Conservation (phyloP, 2,113 vertebrate species). For the Oncorhynchus tshawytscha region DNA sequence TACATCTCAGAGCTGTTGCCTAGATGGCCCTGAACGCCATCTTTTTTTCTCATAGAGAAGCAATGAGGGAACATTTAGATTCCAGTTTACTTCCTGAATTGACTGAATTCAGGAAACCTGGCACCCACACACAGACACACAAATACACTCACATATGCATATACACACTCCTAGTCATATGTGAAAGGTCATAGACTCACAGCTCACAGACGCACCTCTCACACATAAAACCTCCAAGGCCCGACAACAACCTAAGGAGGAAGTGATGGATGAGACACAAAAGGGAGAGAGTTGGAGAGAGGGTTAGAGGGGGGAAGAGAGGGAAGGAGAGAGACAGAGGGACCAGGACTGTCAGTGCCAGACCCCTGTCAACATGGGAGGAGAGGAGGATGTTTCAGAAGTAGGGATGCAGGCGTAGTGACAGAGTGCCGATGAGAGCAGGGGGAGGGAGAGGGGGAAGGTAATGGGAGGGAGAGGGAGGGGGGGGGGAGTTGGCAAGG, state of each 20-base stretch:
- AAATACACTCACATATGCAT: no score
- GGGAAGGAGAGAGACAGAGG: neutral
- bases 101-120: no score
- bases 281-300: neutral
- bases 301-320: neutral
- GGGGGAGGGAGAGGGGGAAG: neutral
- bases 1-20: no score
- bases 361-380: neutral
- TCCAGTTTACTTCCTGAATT: no score
- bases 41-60: no score
- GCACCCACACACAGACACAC: neutral
- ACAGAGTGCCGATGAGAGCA: slow-evolving; percentile 28
- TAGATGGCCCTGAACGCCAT: no score
- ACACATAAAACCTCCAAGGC: neutral
- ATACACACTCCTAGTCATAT: no score
- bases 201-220: neutral
- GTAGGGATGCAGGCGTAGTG: slow-evolving; percentile 14
- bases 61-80: no score
- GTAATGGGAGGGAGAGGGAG: neutral
- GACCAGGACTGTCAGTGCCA: neutral
- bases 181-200: slow-evolving; percentile 10
- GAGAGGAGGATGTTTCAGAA: slow-evolving; percentile 15
- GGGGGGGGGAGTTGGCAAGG: neutral
- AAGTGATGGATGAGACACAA: neutral
- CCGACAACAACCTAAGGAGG: neutral